These are phyloP conservation scores for Penelope pileata DNA, from an alignment of 2,113 vertebrate species.

Conservation along the genomic window DNA sequence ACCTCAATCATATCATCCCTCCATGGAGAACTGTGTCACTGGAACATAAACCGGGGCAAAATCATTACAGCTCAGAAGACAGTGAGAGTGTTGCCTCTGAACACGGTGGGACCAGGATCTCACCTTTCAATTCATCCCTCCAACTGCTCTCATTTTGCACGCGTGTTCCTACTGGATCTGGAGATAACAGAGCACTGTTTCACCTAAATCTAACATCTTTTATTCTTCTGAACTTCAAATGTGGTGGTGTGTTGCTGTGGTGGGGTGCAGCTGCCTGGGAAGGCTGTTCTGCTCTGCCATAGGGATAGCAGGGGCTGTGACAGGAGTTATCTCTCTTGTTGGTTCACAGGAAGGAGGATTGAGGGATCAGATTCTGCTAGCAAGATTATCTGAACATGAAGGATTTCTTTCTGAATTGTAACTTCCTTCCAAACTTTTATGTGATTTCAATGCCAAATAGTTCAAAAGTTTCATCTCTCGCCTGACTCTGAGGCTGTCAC, in stretches of 20 bases:
- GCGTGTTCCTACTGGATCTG: not conserved
- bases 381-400: not conserved
- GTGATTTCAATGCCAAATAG: not conserved
- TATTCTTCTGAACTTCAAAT: rapidly evolving
- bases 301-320: not conserved
- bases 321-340: not conserved
- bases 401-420: not conserved
- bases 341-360: not conserved
- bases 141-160: not conserved
- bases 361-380: not conserved
- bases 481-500: not conserved
- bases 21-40: constrained; percentile 5
- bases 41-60: not conserved
- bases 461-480: not conserved
- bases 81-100: not conserved
- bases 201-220: not conserved
- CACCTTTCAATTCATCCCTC: not conserved
- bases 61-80: too few species aligned
- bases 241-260: not conserved
- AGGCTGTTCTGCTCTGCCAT: not conserved
- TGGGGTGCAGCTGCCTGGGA: not conserved
- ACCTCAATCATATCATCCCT: not conserved
- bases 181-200: not conserved
- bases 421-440: not conserved
- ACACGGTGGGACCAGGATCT: not conserved